Evolutionary conservation across 2,888 invertebrate genomes (phyloP).

Genomic region (Marronus borbonicus): DNA sequence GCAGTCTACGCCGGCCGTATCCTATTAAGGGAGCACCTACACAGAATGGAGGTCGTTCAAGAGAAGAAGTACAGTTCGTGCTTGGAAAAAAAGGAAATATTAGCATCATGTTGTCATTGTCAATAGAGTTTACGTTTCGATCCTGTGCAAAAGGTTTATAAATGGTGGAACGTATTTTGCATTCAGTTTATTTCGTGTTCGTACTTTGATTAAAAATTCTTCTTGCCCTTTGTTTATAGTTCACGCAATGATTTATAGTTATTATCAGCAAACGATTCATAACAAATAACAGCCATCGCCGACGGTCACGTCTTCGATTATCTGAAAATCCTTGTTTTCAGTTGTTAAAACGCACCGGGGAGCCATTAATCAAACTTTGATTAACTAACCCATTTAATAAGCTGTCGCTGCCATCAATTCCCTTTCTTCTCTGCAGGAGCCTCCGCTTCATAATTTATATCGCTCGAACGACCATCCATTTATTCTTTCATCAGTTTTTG

Average conservation of each 20-base stretch:
- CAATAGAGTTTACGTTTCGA: too few relatives aligned
- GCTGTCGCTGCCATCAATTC: conserved; percentile 57
- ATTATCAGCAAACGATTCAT: conserved; percentile 28
- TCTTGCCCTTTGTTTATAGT: neutral
- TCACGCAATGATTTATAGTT: conserved; percentile 4
- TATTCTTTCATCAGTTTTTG: conserved; percentile 32
- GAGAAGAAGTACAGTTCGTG: too few relatives aligned
- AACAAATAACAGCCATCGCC: conserved; percentile 23
- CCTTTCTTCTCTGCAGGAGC: conserved; percentile 49
- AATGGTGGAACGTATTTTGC: neutral
- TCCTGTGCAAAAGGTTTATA: too few relatives aligned
- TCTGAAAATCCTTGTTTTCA: conserved; percentile 42
- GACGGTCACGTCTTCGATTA: conserved; percentile 32
- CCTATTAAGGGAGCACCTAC: too few relatives aligned
- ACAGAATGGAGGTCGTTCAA: too few relatives aligned
- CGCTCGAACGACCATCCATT: conserved; percentile 32
- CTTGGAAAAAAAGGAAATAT: too few relatives aligned
- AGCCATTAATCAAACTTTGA: conserved; percentile 58
- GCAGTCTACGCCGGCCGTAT: too few relatives aligned
- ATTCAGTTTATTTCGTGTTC: neutral
- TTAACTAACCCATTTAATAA: conserved; percentile 58
- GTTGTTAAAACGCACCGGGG: conserved; percentile 52
- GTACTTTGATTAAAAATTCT: neutral
- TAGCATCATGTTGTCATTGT: too few relatives aligned
- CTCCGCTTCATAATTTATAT: conserved; percentile 55